A percentile compares a stretch with the other conserved stretches of the same genome.
These are phyloP conservation scores for Gymnocypris eckloni DNA, from an alignment of 2,797 vertebrate genomes.

Conservation along the genomic window DNA sequence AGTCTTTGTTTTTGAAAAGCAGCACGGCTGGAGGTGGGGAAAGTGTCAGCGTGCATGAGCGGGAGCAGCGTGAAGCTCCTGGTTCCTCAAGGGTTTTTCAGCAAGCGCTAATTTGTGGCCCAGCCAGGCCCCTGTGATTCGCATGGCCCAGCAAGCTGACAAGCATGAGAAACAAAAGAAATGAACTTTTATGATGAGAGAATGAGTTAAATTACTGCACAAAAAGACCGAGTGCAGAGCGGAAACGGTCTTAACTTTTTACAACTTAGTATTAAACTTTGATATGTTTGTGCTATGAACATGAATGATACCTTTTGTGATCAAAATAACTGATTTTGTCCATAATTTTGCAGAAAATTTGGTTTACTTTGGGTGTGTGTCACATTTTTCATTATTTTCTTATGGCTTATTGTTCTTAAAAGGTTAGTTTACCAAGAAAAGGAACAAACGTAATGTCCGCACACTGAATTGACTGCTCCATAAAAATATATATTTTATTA, in stretches of 20 bases:
- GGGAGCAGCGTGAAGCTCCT: slow-evolving; percentile 66
- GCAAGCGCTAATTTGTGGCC: slow-evolving; percentile 73
- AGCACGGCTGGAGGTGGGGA: slow-evolving; percentile 31
- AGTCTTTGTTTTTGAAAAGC: slow-evolving; percentile 37
- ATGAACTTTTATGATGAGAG: slow-evolving; percentile 5
- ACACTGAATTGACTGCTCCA: too few relatives aligned
- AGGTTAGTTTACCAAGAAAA: background rate
- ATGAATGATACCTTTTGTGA: background rate
- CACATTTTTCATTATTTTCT: background rate
- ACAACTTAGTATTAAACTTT: background rate
- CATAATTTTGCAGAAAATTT: background rate
- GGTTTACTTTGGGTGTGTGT: background rate
- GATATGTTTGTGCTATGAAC: background rate
- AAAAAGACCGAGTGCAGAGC: background rate
- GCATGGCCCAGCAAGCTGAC: slow-evolving; percentile 72
- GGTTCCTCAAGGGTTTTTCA: slow-evolving; percentile 71
- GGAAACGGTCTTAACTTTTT: background rate
- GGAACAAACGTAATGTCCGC: too few relatives aligned
- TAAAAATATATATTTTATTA: too few relatives aligned
- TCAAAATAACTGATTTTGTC: background rate
- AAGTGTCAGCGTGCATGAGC: slow-evolving; percentile 75
- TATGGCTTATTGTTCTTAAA: background rate
- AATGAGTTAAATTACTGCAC: slow-evolving; percentile 19
- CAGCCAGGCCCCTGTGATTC: slow-evolving; percentile 72
- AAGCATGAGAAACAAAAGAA: slow-evolving; percentile 53